Conservation (phyloP, 2,797 vertebrate species). For the Chiroxiphia lanceolata region DNA sequence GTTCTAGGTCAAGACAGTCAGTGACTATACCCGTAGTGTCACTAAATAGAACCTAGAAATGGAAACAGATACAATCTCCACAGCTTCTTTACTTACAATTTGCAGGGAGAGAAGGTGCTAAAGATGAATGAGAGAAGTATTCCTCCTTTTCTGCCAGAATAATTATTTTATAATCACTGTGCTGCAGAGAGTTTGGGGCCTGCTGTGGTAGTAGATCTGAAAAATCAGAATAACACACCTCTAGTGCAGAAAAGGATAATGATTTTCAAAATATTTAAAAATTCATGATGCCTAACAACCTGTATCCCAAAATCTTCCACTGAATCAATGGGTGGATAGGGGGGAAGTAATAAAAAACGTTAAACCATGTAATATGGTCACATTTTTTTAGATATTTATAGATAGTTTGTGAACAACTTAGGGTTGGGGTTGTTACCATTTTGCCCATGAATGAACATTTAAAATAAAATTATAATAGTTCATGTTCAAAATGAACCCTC, state of each 20-base stretch:
- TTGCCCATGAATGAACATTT: background rate
- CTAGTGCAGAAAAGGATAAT: background rate
- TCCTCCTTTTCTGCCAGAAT: conserved; percentile 4
- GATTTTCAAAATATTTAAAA: background rate
- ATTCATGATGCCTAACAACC: background rate
- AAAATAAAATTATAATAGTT: background rate
- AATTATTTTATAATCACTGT: conserved; percentile 9
- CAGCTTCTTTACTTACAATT: background rate
- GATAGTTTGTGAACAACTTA: background rate
- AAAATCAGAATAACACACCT: background rate
- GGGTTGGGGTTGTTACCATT: background rate
- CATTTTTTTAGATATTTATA: background rate
- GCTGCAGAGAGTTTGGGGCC: background rate
- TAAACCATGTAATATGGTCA: background rate
- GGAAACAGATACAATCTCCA: background rate
- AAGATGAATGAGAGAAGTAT: background rate
- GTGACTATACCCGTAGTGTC: background rate
- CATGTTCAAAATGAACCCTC: conserved; percentile 11
- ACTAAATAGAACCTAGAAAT: background rate
- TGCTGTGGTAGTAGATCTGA: background rate
- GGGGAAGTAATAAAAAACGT: background rate
- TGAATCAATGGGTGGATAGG: background rate
- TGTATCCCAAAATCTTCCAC: background rate
- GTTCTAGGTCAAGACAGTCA: background rate
- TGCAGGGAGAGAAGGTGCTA: background rate